These are phyloP conservation scores for Sepiola atlantica DNA, from an alignment of 2,888 invertebrate genomes.

Conservation along the genomic window DNA sequence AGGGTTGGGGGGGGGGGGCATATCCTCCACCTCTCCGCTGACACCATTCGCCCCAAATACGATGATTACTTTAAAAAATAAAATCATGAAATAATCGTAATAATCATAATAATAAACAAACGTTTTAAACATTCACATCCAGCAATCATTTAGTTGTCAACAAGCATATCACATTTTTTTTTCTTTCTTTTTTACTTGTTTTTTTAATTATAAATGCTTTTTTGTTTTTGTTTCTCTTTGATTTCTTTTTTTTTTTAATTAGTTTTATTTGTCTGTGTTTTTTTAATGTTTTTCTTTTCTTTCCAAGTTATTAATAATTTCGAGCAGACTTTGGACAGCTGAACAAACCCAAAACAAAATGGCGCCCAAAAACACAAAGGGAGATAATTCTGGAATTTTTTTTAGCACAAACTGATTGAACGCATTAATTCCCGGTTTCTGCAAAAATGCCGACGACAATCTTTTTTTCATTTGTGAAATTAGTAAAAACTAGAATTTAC, in stretches of 20 bases:
- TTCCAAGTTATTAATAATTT: too few species aligned
- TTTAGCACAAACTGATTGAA: too few species aligned
- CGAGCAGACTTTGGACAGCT: too few species aligned
- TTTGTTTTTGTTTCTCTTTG: background rate
- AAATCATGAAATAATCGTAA: too few species aligned
- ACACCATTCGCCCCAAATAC: background rate
- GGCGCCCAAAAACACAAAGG: too few species aligned
- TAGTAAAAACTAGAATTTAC: too few species aligned
- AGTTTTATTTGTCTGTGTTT: background rate
- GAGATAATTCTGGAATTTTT: too few species aligned
- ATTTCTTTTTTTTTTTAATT: background rate
- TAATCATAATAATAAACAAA: too few species aligned
- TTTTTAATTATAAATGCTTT: background rate
- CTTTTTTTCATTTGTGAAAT: too few species aligned
- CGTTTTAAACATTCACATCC: background rate
- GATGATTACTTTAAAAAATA: background rate
- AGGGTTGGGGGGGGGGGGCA: background rate
- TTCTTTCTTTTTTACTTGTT: background rate
- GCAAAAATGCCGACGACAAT: too few species aligned
- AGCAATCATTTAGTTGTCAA: slow-evolving; percentile 32
- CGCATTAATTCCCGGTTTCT: too few species aligned
- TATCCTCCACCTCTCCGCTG: background rate
- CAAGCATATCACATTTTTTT: background rate
- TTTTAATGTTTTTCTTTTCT: background rate
- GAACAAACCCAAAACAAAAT: too few species aligned